Evolutionary conservation across 2,888 invertebrate genomes (phyloP).

Genomic region (Oegoconia quadripuncta): DNA sequence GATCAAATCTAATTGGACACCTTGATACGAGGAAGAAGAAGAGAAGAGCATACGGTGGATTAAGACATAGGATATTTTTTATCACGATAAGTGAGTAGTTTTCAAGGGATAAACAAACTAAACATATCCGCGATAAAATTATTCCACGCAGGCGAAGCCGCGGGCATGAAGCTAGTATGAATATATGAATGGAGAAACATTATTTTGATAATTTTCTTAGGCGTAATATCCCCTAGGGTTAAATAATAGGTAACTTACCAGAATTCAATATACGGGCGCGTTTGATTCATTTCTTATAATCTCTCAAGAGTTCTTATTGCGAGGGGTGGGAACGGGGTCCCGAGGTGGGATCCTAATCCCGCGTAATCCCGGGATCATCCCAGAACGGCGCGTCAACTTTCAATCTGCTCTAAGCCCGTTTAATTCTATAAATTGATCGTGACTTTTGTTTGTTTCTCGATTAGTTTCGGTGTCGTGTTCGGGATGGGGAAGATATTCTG

Average conservation of each 20-base stretch:
- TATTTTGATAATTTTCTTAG: too few species aligned
- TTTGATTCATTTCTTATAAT: constrained; percentile 70
- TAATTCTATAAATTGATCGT: constrained; percentile 59
- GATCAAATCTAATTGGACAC: too few species aligned
- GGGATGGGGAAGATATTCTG: too few species aligned
- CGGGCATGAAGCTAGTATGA: neutral
- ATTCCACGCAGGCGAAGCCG: too few species aligned
- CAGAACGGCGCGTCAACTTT: constrained; percentile 47
- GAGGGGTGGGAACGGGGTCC: constrained; percentile 21
- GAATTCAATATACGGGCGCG: constrained; percentile 53
- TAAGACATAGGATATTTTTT: neutral
- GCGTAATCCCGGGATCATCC: constrained; percentile 48
- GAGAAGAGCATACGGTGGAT: too few species aligned
- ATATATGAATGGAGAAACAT: too few species aligned
- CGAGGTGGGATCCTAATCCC: constrained; percentile 41
- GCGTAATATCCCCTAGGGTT: neutral
- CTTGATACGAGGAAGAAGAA: too few species aligned
- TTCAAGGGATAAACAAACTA: too few species aligned
- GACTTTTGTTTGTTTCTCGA: constrained; percentile 33
- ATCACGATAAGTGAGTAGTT: neutral
- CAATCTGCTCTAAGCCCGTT: constrained; percentile 53
- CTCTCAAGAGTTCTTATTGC: constrained; percentile 53
- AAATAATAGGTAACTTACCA: constrained; percentile 20
- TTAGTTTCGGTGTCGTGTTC: constrained; percentile 16
- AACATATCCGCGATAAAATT: too few species aligned